Evolutionary conservation across 2,113 vertebrate species (phyloP).

Genomic region (Apistogramma diplotaenia): DNA sequence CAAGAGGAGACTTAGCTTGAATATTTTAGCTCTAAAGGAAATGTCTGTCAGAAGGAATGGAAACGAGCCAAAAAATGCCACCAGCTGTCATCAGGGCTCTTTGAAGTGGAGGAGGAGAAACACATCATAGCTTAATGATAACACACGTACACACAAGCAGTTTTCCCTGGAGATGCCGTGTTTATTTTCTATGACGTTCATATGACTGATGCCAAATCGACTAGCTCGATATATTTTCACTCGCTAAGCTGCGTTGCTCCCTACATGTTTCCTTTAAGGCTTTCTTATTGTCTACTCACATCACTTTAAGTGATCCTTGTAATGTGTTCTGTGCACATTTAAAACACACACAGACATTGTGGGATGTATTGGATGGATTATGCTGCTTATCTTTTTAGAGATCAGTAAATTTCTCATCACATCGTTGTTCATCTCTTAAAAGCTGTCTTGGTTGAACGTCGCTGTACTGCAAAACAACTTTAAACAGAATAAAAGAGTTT

Average conservation of each 20-base stretch:
- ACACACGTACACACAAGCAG: background rate
- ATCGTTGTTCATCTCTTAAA: background rate
- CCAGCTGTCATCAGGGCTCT: constrained; percentile 16
- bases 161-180: background rate
- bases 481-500: background rate
- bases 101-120: constrained; percentile 21
- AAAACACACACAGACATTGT: background rate
- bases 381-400: too few species aligned
- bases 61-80: constrained; percentile 14
- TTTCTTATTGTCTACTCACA: background rate
- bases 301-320: background rate
- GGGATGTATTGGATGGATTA: too few species aligned
- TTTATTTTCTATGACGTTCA: background rate
- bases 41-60: background rate
- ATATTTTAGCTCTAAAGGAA: constrained; percentile 5
- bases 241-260: background rate
- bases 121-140: constrained; percentile 9
- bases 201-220: background rate
- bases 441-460: background rate
- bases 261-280: background rate
- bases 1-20: background rate
- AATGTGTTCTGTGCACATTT: background rate
- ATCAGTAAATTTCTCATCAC: too few species aligned
- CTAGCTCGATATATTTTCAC: background rate
- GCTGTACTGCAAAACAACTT: background rate